Evolutionary conservation across 2,113 vertebrate genomes (phyloP), one percentile per base, ranked within the genome.

Genomic region (Silurus meridionalis): DNA sequence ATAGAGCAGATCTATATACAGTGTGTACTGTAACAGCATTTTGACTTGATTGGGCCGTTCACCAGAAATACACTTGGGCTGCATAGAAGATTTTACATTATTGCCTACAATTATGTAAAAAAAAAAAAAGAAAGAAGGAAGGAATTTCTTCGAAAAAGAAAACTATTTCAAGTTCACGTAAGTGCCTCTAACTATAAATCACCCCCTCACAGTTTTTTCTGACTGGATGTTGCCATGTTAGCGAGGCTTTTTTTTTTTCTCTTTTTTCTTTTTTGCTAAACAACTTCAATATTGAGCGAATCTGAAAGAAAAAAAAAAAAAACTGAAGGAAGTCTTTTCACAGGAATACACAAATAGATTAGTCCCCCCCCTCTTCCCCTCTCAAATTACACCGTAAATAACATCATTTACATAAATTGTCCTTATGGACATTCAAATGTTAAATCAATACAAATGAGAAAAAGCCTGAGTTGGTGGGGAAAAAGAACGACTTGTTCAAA

Each of bases 51-150:
- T 89, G 93, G 94, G 95, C 93, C 95, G 94, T 94, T 95, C 89
- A 95, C 93, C 95, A 96, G 95, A 97, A 97, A 96, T 96, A 96
- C 96, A 96, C 95, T 95, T 97, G 96, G 89, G 94, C 97, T 99
- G 98, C 98, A 99, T 99, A 99, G 97, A 96, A 97, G 94, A 96
- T 95, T 94, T 95, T 94, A 97, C 95, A 96, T 98, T 97, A 99
- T 98, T 99, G 97, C 97, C 97, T 96, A 96, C 93, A 92, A 80
- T 90, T 85, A 85, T 87, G 52, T 82, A 52, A 74, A 63, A 90
- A 90, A 91, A 93, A 93, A 93, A 93, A 93, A 93, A 87, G 89
- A 93, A 94, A 50, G 19, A 52, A 91, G 88, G 91, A 94, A 95
- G 94, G 91, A 96, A 94, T 92, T 95, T 93, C 92, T 90, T 95